These are phyloP conservation scores for Eumeta japonica DNA, from an alignment of 1,140 invertebrate genomes.

Conservation along the genomic window DNA sequence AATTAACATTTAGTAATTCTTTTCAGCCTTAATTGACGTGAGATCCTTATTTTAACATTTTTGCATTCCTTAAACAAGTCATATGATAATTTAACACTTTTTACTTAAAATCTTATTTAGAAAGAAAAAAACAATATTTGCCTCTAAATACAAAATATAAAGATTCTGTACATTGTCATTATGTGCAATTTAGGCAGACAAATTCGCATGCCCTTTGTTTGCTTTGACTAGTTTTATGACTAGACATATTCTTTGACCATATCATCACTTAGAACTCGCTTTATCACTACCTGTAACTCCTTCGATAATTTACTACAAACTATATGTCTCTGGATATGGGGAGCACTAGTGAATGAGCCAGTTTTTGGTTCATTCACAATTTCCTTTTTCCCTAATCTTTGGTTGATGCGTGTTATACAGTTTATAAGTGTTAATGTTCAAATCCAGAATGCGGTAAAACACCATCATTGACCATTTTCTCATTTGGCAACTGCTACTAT, in stretches of 20 bases:
- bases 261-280: conserved; percentile 16
- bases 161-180: conserved; percentile 20
- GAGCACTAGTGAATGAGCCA: conserved; percentile 10
- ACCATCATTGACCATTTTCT: conserved; percentile 26
- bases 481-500: conserved; percentile 15
- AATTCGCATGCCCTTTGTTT: conserved; percentile 20
- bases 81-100: conserved; percentile 14
- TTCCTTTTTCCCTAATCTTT: conserved; percentile 6
- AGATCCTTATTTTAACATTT: conserved; percentile 13
- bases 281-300: conserved; percentile 13
- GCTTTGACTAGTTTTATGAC: conserved; percentile 11
- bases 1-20: too few relatives aligned
- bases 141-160: conserved; percentile 16
- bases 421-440: conserved; percentile 16
- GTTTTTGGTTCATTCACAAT: conserved; percentile 13
- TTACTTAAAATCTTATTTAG: conserved; percentile 13
- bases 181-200: conserved; percentile 14
- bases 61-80: conserved; percentile 13
- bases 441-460: too few relatives aligned
- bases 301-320: conserved; percentile 15
- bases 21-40: too few relatives aligned
- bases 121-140: conserved; percentile 15
- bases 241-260: conserved; percentile 14
- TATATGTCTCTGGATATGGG: conserved; percentile 21
- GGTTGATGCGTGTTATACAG: conserved; percentile 5